A percentile compares a stretch with the other conserved stretches of the same genome.
phyloP scores from a whole-genome alignment of 2,888 invertebrate genomes.

The Morpho achilles region DNA sequence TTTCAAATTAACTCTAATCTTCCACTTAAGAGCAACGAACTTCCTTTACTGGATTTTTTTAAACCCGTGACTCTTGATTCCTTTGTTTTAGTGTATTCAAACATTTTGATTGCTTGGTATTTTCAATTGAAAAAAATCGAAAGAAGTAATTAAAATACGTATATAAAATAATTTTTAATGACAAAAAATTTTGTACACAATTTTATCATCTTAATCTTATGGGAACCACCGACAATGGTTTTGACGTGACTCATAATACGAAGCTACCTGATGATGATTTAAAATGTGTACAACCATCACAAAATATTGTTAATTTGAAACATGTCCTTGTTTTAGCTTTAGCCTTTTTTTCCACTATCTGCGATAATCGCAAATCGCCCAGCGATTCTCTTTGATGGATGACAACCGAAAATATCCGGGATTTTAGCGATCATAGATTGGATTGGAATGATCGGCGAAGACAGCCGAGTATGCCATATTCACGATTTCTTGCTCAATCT shows the following conservation, averaged over 20 bases:
- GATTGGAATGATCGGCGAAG: too few species aligned
- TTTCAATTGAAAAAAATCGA: constrained; percentile 14
- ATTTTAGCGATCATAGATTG: too few species aligned
- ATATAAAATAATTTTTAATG: constrained; percentile 29
- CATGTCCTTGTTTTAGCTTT: too few species aligned
- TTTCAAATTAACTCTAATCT: constrained; percentile 69
- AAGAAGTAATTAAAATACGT: constrained; percentile 29
- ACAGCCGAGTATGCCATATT: too few species aligned
- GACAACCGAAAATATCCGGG: too few species aligned
- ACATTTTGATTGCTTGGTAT: constrained; percentile 14
- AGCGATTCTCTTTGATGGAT: too few species aligned
- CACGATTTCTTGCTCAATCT: too few species aligned
- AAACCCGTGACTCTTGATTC: constrained; percentile 40
- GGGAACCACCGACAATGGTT: constrained; percentile 22
- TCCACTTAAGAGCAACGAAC: constrained; percentile 62
- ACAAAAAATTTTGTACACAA: constrained; percentile 14
- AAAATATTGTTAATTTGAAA: too few species aligned
- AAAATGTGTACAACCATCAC: too few species aligned
- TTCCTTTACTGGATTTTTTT: constrained; percentile 39
- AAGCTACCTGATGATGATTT: too few species aligned
- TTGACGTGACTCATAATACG: constrained; percentile 10
- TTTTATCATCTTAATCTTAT: constrained; percentile 11
- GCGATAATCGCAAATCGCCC: too few species aligned
- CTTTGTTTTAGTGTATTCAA: constrained; percentile 41
- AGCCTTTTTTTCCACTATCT: too few species aligned